Evolutionary conservation across 2,113 vertebrate species (phyloP).

Genomic region (Caranx melampygus): DNA sequence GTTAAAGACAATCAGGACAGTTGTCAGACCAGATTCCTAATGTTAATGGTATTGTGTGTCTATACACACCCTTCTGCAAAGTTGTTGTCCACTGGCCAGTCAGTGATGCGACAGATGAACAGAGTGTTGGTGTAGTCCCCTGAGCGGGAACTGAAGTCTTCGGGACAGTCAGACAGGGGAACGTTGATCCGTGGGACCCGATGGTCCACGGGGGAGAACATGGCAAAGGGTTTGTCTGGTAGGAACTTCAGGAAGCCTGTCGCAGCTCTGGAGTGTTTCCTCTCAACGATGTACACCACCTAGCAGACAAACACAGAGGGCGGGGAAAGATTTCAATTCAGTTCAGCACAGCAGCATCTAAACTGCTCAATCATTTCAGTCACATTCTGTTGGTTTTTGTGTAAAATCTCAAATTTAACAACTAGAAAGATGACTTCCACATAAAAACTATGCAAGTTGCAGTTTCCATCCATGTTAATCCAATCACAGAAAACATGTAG

Average conservation of each 20-base stretch:
- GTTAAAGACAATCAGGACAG: neutral
- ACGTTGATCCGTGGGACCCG: constrained; percentile 93
- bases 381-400: neutral
- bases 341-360: neutral
- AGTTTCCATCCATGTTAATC: no score
- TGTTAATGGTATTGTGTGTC: fast-evolving
- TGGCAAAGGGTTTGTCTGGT: constrained; percentile 90
- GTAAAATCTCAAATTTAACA: neutral
- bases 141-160: constrained; percentile 86
- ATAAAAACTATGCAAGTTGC: no score
- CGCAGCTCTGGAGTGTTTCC: constrained; percentile 93
- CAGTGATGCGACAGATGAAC: constrained; percentile 93
- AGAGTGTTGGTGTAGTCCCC: constrained; percentile 88
- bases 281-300: constrained; percentile 96
- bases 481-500: no score
- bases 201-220: constrained; percentile 97
- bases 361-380: neutral
- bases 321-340: neutral
- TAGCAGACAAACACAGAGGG: constrained; percentile 60
- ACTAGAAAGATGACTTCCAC: neutral
- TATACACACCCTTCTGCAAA: constrained; percentile 92
- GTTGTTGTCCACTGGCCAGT: constrained; percentile 92
- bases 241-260: constrained; percentile 93
- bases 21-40: neutral
- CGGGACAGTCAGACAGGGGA: constrained; percentile 90